phyloP scores from a whole-genome alignment of 2,888 invertebrate genomes.

The Dicyrtomina minuta region DNA sequence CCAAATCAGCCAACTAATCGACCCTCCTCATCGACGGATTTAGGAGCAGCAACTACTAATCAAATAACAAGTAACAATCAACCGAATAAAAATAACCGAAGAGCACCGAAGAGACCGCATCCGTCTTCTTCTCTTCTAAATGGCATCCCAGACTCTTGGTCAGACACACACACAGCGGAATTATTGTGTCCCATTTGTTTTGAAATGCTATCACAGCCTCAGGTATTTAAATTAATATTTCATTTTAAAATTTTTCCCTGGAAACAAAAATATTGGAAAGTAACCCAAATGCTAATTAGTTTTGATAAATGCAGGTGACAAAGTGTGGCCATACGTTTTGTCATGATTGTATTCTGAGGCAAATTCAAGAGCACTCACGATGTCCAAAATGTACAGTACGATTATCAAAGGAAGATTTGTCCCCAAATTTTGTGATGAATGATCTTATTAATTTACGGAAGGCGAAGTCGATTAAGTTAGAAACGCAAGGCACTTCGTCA shows the following conservation, averaged over 20 bases:
- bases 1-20: constrained; percentile 7
- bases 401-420: constrained; percentile 68
- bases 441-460: constrained; percentile 72
- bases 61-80: background rate
- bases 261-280: no score
- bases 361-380: constrained; percentile 66
- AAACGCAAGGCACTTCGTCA: constrained; percentile 53
- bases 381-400: constrained; percentile 84
- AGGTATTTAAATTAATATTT: constrained; percentile 55
- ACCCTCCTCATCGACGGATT: constrained; percentile 20
- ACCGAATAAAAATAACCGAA: background rate
- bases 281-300: no score
- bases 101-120: constrained; percentile 7
- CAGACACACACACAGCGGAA: constrained; percentile 32
- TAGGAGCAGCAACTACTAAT: background rate
- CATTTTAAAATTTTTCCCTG: background rate
- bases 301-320: constrained; percentile 66
- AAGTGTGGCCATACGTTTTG: constrained; percentile 92
- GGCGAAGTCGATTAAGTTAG: constrained; percentile 48
- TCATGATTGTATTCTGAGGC: constrained; percentile 72
- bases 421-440: constrained; percentile 83
- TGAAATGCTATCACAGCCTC: constrained; percentile 82
- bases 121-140: background rate
- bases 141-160: constrained; percentile 8
- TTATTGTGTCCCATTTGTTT: constrained; percentile 80